A percentile compares a stretch with the other conserved stretches of the same genome.
These are phyloP conservation scores for Plagodis dolabraria DNA, from an alignment of 2,888 invertebrate species.

Conservation along the genomic window DNA sequence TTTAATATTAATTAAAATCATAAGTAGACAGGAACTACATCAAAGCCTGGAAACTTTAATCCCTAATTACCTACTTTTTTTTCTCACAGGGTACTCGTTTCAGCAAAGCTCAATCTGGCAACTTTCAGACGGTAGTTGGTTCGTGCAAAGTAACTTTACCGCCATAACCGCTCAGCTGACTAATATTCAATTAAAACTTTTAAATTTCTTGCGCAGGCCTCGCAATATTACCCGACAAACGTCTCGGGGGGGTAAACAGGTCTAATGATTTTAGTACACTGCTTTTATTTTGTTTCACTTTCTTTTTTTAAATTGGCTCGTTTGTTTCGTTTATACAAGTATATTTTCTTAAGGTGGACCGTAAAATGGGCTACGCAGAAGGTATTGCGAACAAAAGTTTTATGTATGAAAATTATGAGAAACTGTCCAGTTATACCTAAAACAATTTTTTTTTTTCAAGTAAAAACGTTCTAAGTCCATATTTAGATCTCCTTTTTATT, in stretches of 20 bases:
- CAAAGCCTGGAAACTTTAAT: no score
- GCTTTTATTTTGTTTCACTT: no score
- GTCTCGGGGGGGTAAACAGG: slow-evolving; percentile 57
- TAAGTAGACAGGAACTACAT: no score
- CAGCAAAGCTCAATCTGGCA: slow-evolving; percentile 29
- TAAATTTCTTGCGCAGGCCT: slow-evolving; percentile 66
- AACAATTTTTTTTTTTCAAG: no score
- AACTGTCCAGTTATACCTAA: no score
- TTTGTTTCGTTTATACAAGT: not conserved
- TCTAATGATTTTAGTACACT: slow-evolving; percentile 31
- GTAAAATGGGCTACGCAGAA: no score
- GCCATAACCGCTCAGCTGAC: slow-evolving; percentile 63
- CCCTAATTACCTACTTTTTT: not conserved
- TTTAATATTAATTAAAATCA: no score
- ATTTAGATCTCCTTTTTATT: no score
- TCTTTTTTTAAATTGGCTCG: no score
- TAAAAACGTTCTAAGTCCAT: no score
- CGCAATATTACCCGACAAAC: slow-evolving; percentile 67
- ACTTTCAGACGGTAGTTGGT: slow-evolving; percentile 21
- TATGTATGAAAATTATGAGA: no score
- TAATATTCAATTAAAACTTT: slow-evolving; percentile 82
- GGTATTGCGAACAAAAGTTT: no score
- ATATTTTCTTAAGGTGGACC: not conserved
- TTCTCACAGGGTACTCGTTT: not conserved
- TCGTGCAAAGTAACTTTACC: slow-evolving; percentile 52